A percentile compares a stretch with the other conserved stretches of the same genome.
Conservation (phyloP, 1,140 invertebrate genomes). For the Tetramorium alpestre region DNA sequence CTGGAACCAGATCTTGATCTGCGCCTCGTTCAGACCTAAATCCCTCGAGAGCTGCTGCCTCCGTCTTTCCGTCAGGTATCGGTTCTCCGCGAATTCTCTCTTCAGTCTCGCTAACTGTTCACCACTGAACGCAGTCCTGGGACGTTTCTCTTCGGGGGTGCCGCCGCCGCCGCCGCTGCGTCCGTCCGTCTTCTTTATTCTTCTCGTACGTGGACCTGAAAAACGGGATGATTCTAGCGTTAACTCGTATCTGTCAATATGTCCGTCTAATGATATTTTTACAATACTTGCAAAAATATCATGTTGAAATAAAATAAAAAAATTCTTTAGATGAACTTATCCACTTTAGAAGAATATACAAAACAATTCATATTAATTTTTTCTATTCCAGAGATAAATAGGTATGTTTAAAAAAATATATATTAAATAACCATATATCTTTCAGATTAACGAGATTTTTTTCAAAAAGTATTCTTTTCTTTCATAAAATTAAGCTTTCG, state of each 20-base stretch:
- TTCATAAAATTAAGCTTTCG: neutral
- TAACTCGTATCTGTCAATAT: conserved; percentile 78
- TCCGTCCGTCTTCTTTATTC: conserved; percentile 77
- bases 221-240: conserved; percentile 76
- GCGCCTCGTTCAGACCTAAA: conserved; percentile 97
- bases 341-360: neutral
- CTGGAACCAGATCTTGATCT: conserved; percentile 99
- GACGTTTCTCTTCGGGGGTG: conserved; percentile 95
- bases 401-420: neutral
- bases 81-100: conserved; percentile 97
- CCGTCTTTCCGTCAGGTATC: conserved; percentile 97
- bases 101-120: conserved; percentile 97
- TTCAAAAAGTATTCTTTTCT: neutral
- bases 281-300: neutral
- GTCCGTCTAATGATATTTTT: neutral
- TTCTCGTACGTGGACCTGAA: conserved; percentile 81
- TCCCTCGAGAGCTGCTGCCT: conserved; percentile 96
- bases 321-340: neutral
- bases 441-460: neutral
- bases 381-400: neutral
- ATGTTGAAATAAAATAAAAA: neutral
- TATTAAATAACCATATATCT: neutral
- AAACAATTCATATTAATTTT: neutral
- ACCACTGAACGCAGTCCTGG: conserved; percentile 98
- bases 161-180: conserved; percentile 60